Evolutionary conservation across 2,113 vertebrate genomes (phyloP).

Genomic region (Lophura nycthemera): DNA sequence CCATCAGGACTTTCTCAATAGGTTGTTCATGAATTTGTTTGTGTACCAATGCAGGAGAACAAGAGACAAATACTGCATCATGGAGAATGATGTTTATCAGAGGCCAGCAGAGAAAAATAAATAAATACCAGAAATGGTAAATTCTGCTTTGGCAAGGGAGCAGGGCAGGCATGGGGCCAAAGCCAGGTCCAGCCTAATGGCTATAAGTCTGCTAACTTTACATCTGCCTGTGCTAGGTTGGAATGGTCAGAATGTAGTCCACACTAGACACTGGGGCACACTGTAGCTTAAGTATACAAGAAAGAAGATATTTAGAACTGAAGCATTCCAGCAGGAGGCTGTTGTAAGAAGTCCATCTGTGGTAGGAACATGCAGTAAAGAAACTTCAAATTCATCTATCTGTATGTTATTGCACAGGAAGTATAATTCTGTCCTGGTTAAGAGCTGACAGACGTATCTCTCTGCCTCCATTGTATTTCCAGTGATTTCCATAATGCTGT

Average conservation of each 20-base stretch:
- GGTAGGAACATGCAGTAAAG: neutral
- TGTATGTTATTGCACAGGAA: neutral
- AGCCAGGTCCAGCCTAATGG: neutral
- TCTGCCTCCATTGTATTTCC: neutral
- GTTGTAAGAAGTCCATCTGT: neutral
- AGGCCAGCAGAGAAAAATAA: neutral
- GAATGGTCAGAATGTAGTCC: neutral
- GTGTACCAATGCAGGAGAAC: constrained; percentile 24
- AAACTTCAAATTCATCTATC: neutral
- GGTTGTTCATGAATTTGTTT: constrained; percentile 60
- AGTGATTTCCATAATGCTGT: neutral
- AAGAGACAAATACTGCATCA: constrained; percentile 35
- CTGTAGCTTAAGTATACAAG: neutral
- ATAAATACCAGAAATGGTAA: neutral
- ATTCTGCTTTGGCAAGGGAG: constrained; percentile 32
- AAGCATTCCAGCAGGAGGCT: neutral
- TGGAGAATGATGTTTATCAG: constrained; percentile 17
- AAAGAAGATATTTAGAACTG: neutral
- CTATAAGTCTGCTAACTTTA: neutral
- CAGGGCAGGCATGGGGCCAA: neutral
- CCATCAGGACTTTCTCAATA: constrained; percentile 65
- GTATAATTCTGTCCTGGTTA: neutral
- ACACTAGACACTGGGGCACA: neutral
- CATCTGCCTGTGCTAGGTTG: neutral
- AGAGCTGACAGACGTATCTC: neutral